These are phyloP conservation scores for Monopis laevigella DNA, from an alignment of 2,888 invertebrate species.

Conservation along the genomic window DNA sequence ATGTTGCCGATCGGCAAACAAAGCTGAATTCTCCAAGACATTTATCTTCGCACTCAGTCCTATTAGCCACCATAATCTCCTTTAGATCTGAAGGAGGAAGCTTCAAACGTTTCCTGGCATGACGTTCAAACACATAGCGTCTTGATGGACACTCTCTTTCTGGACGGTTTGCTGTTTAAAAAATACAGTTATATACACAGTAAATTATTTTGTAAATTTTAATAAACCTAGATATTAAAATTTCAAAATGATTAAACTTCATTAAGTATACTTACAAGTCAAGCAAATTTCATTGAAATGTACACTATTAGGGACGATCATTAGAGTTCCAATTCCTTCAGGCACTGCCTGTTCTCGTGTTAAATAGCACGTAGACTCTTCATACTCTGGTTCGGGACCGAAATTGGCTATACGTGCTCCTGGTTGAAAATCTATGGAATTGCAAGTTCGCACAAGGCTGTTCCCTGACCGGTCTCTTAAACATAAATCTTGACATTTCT, in stretches of 20 bases:
- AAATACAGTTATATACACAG: constrained; percentile 6
- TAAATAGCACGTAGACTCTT: constrained; percentile 88
- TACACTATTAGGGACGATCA: constrained; percentile 88
- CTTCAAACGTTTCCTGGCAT: constrained; percentile 84
- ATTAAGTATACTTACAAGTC: constrained; percentile 75
- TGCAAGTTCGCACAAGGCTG: constrained; percentile 85
- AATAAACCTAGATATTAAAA: background rate
- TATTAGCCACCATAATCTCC: constrained; percentile 84
- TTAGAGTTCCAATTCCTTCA: constrained; percentile 89
- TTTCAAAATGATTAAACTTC: background rate
- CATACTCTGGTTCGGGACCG: constrained; percentile 83
- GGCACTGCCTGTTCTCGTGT: constrained; percentile 87
- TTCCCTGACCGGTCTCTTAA: constrained; percentile 83
- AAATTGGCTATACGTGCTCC: constrained; percentile 86
- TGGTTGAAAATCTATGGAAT: constrained; percentile 91
- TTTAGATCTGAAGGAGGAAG: constrained; percentile 83
- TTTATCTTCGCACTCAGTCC: constrained; percentile 90
- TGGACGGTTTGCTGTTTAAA: constrained; percentile 75
- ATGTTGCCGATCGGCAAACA: constrained; percentile 88
- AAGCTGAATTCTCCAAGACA: constrained; percentile 90
- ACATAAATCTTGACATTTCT: constrained; percentile 89
- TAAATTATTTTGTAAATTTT: background rate
- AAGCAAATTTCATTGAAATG: constrained; percentile 92
- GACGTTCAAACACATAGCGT: constrained; percentile 88
- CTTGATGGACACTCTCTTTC: constrained; percentile 90